A percentile compares a stretch with the other conserved stretches of the same genome.
These are phyloP conservation scores for Epinotia nisella DNA, from an alignment of 2,888 invertebrate species.

Conservation along the genomic window DNA sequence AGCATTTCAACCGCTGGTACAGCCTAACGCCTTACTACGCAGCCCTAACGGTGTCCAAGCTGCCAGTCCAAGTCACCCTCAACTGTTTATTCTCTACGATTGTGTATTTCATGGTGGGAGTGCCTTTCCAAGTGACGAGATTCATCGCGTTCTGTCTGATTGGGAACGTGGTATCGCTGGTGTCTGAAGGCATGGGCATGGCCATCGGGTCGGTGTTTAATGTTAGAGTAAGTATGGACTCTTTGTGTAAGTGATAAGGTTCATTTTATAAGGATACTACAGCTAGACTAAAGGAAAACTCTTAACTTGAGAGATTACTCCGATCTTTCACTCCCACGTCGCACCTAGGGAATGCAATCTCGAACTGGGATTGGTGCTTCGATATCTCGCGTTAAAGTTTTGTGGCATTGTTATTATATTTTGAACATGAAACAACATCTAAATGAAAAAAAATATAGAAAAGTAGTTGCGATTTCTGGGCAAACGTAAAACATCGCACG, in stretches of 20 bases:
- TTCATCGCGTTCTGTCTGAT: conserved; percentile 88
- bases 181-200: conserved; percentile 91
- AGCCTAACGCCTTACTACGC: conserved; percentile 86
- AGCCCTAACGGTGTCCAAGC: conserved; percentile 86
- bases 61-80: conserved; percentile 85
- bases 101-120: conserved; percentile 87
- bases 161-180: conserved; percentile 88
- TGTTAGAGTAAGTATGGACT: conserved; percentile 82
- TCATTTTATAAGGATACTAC: not conserved
- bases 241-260: not conserved
- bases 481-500: too few species aligned
- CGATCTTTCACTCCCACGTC: too few species aligned
- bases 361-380: too few species aligned
- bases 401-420: too few species aligned
- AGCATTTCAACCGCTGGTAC: conserved; percentile 89
- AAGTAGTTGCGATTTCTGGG: too few species aligned
- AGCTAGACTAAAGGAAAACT: too few species aligned
- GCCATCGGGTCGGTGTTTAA: conserved; percentile 89
- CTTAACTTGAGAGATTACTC: too few species aligned
- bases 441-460: too few species aligned
- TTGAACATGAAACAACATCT: too few species aligned
- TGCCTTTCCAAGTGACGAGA: conserved; percentile 87
- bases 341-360: too few species aligned
- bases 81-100: conserved; percentile 86
- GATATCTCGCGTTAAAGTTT: too few species aligned